A percentile compares a stretch with the other conserved stretches of the same genome.
Evolutionary conservation across 2,113 vertebrate genomes (phyloP).

Genomic region (Aix galericulata): DNA sequence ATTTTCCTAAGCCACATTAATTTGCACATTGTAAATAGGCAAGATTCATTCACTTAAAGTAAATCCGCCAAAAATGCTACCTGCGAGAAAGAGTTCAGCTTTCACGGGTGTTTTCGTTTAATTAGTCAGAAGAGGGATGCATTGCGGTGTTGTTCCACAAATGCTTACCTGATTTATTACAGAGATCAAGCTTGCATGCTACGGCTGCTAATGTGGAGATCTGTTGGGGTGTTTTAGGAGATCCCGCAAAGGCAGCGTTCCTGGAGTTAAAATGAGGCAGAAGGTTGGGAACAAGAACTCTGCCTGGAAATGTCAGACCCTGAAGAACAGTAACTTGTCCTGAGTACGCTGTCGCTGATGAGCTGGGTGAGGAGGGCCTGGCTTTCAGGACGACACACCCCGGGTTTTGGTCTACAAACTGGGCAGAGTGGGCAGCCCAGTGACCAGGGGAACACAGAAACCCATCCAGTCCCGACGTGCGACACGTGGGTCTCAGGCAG

Average conservation of each 20-base stretch:
- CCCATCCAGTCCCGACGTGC: neutral
- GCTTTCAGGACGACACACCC: neutral
- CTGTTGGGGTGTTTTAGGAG: neutral
- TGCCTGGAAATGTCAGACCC: neutral
- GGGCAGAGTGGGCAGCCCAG: neutral
- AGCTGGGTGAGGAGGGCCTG: neutral
- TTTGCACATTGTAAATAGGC: slow-evolving; percentile 19
- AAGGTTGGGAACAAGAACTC: neutral
- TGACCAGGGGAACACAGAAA: neutral
- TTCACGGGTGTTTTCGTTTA: neutral
- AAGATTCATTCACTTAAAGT: neutral
- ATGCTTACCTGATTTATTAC: neutral
- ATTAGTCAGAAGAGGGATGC: neutral
- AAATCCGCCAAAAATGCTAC: neutral
- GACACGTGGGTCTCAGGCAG: slow-evolving; percentile 7
- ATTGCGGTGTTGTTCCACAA: neutral
- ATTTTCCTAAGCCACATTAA: slow-evolving; percentile 40
- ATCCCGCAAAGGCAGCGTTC: neutral
- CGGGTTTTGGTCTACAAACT: neutral
- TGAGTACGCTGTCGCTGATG: neutral
- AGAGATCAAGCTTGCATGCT: neutral
- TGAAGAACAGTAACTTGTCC: neutral
- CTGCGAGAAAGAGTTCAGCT: neutral
- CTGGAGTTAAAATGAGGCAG: neutral
- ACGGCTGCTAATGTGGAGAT: neutral